Evolutionary conservation across 2,888 invertebrate genomes (phyloP).

Genomic region (Erebia palarica): DNA sequence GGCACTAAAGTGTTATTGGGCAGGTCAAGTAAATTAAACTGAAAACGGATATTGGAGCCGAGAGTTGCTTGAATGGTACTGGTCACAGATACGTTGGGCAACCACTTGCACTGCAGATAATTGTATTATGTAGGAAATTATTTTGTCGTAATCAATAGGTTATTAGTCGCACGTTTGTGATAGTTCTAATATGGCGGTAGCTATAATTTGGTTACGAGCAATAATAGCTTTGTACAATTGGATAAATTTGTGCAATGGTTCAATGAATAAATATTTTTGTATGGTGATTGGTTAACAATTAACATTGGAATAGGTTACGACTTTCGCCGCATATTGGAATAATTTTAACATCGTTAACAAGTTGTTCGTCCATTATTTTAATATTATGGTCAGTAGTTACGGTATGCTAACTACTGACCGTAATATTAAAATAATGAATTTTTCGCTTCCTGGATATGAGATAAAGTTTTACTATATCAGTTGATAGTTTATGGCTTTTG

Average conservation of each 20-base stretch:
- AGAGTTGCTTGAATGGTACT: too few species aligned
- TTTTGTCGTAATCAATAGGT: neutral
- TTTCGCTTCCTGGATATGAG: neutral
- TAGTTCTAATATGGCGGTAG: constrained; percentile 24
- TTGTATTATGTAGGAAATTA: neutral
- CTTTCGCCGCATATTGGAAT: constrained; percentile 17
- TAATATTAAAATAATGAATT: neutral
- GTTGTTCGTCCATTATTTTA: constrained; percentile 6
- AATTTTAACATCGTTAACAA: constrained; percentile 4
- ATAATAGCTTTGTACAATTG: constrained; percentile 37
- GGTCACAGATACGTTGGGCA: too few species aligned
- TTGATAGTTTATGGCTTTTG: neutral
- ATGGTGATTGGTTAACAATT: constrained; percentile 29
- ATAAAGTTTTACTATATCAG: neutral
- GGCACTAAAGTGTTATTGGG: too few species aligned
- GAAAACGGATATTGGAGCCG: too few species aligned
- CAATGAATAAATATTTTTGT: constrained; percentile 34
- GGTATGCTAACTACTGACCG: too few species aligned
- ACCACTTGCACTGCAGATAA: too few species aligned
- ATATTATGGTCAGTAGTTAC: neutral
- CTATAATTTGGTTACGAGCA: constrained; percentile 34
- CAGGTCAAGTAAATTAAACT: too few species aligned
- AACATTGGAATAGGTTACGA: constrained; percentile 25
- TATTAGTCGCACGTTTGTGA: neutral
- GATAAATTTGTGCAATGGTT: constrained; percentile 28